Conservation (phyloP, 1,140 invertebrate genomes). For the Euschistus heros region DNA sequence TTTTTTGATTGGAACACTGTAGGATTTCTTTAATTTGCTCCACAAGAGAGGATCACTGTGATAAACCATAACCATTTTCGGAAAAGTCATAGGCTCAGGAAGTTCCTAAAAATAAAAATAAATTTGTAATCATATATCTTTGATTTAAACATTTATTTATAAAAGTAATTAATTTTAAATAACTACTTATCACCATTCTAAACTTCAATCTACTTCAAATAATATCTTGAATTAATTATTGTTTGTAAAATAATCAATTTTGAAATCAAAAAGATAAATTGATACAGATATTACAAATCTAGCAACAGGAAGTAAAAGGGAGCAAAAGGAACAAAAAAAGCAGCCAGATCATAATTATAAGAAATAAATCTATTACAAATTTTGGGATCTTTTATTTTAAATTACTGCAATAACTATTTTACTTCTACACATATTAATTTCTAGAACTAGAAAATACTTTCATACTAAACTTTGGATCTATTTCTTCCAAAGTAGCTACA, state of each 20-base stretch:
- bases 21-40: slow-evolving; percentile 2
- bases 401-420: no score
- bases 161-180: background rate
- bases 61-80: background rate
- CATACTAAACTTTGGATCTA: no score
- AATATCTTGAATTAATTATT: background rate
- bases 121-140: background rate
- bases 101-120: slow-evolving; percentile 12
- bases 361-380: no score
- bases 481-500: no score
- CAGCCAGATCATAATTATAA: no score
- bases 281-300: background rate
- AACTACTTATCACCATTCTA: background rate
- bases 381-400: no score
- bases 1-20: background rate
- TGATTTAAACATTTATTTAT: background rate
- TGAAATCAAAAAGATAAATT: background rate
- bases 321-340: no score
- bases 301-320: no score
- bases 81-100: background rate
- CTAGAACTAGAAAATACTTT: no score
- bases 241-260: background rate
- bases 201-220: background rate
- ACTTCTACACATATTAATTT: no score
- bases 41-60: background rate